A percentile compares a stretch with the other conserved stretches of the same genome.
Evolutionary conservation across 2,797 vertebrate species (phyloP).

Genomic region (Sylvilagus floridanus): DNA sequence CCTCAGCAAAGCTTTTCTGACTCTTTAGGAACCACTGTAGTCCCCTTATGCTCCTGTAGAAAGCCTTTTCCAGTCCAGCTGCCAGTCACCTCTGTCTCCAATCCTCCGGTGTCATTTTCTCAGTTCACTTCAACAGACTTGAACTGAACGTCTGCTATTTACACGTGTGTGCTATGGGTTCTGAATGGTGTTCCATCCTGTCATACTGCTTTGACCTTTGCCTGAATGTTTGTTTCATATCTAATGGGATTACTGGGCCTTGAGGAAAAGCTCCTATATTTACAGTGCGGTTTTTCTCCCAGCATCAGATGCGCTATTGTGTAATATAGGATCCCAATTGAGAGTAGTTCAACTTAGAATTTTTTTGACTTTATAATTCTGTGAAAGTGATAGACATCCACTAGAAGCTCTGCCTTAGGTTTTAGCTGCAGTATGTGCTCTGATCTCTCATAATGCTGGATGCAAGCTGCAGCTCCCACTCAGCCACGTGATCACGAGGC

Average conservation of each 20-base stretch:
- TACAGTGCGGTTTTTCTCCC: neutral
- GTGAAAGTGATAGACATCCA: too few species aligned
- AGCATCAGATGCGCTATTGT: rapidly evolving
- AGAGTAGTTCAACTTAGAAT: too few species aligned
- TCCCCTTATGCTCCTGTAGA: neutral
- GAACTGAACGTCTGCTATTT: neutral
- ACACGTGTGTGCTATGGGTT: rapidly evolving
- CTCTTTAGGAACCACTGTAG: neutral
- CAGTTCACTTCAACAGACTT: neutral
- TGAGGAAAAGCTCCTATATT: neutral
- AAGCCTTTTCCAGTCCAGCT: neutral
- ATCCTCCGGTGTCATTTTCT: neutral
- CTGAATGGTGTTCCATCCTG: neutral
- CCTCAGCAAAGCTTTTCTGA: neutral
- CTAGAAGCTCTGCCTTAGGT: too few species aligned
- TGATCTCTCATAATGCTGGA: too few species aligned
- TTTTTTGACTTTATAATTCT: too few species aligned
- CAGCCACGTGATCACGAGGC: too few species aligned
- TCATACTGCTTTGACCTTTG: neutral
- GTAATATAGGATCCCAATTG: too few species aligned
- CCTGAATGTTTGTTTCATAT: neutral
- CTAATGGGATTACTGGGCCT: neutral
- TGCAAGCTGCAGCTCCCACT: too few species aligned
- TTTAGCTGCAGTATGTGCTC: too few species aligned
- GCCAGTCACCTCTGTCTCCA: neutral